A percentile compares a stretch with the other conserved stretches of the same genome.
Evolutionary conservation across 1,140 invertebrate genomes (phyloP).

Genomic region (Caenorhabditis tropicalis): DNA sequence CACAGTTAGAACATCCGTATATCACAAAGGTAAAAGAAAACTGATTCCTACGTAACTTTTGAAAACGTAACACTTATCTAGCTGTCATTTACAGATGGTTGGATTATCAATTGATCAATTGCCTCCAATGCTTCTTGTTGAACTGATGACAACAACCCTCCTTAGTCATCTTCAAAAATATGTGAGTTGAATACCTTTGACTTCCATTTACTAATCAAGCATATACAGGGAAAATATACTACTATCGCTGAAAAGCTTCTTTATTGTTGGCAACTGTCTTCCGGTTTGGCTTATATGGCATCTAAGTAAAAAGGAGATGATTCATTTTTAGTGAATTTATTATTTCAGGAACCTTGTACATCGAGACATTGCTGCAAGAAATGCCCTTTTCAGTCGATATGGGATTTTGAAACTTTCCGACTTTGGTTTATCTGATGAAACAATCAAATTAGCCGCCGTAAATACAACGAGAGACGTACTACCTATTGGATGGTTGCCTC

Average conservation of each 20-base stretch:
- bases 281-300: not conserved
- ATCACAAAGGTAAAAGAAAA: slow-evolving; percentile 15
- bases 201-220: not conserved
- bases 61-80: not conserved
- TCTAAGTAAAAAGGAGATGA: not conserved
- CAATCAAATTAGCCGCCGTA: not conserved
- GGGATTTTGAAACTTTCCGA: not conserved
- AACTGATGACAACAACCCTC: not conserved
- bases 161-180: not conserved
- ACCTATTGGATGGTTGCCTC: not conserved
- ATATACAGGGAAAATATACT: not conserved
- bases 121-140: not conserved
- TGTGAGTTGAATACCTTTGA: not conserved
- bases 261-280: not conserved
- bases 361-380: slow-evolving; percentile 22
- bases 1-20: not conserved
- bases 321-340: not conserved
- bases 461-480: not conserved
- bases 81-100: not conserved
- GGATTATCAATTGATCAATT: not conserved
- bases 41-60: not conserved
- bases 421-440: not conserved
- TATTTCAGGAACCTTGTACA: not conserved
- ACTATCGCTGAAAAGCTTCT: slow-evolving; percentile 1
- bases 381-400: not conserved